phyloP scores from a whole-genome alignment of 2,888 invertebrate genomes.

The Tenthredo scrophulariae region DNA sequence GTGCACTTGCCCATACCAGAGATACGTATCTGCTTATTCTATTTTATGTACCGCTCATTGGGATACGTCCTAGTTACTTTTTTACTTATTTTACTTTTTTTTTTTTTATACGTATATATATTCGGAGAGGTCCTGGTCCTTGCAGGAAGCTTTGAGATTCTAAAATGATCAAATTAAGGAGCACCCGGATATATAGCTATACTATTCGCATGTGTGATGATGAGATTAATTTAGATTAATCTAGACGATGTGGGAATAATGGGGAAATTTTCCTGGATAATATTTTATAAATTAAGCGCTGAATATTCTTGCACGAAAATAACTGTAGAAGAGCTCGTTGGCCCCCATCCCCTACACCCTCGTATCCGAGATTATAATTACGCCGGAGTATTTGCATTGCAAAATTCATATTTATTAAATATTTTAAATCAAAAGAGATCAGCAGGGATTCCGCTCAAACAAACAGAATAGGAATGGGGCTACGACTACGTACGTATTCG shows the following conservation, averaged over 20 bases:
- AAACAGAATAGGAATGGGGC: not conserved
- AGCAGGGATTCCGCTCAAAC: not conserved
- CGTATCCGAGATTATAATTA: not conserved
- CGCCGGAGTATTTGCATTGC: not conserved
- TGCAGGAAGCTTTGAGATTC: too few species aligned
- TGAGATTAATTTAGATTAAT: too few species aligned
- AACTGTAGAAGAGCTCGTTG: not conserved
- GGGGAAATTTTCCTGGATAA: not conserved
- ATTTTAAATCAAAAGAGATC: constrained; percentile 8
- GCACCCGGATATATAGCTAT: too few species aligned
- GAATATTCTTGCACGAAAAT: not conserved
- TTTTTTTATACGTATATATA: too few species aligned
- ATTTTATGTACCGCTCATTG: not conserved
- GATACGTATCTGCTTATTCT: constrained; percentile 9
- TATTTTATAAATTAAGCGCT: not conserved
- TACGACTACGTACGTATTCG: too few species aligned
- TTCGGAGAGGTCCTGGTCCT: too few species aligned
- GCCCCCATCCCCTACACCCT: not conserved
- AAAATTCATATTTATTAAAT: not conserved
- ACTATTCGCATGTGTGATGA: too few species aligned
- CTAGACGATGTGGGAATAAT: not conserved
- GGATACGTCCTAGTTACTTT: not conserved
- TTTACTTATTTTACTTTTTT: not conserved
- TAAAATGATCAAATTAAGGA: too few species aligned
- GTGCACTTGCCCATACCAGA: not conserved